Conservation (phyloP, 2,888 invertebrate genomes). For the Rhabditoides inermis region DNA sequence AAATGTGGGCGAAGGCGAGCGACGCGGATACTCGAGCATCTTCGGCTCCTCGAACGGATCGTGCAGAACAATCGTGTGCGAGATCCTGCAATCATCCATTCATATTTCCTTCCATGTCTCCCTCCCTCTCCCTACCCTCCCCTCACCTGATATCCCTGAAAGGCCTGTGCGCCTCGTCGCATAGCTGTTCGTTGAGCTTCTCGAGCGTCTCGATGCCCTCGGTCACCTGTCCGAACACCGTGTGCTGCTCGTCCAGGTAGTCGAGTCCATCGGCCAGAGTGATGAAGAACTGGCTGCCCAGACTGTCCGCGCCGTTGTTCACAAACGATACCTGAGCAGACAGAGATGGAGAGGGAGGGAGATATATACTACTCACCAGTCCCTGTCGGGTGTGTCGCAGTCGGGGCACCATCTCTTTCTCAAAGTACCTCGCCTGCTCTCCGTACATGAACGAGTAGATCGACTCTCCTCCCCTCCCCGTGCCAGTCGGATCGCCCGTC, state of each 20-base stretch:
- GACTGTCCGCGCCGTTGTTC: constrained; percentile 78
- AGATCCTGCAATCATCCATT: constrained; percentile 63
- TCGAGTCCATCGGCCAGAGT: constrained; percentile 75
- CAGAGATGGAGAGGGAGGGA: too few species aligned
- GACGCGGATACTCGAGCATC: constrained; percentile 68
- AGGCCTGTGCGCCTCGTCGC: constrained; percentile 78
- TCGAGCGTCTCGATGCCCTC: constrained; percentile 75
- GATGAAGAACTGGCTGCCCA: constrained; percentile 83
- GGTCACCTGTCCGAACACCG: constrained; percentile 80
- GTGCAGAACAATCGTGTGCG: constrained; percentile 87
- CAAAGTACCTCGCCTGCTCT: constrained; percentile 64
- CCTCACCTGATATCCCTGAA: constrained; percentile 73
- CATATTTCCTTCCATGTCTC: not conserved
- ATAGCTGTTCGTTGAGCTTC: constrained; percentile 83
- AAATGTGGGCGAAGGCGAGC: constrained; percentile 79
- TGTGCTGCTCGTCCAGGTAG: constrained; percentile 78
- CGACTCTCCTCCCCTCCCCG: constrained; percentile 82
- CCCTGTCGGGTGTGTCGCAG: constrained; percentile 81
- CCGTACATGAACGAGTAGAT: constrained; percentile 64
- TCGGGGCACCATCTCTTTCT: constrained; percentile 79
- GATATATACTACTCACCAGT: too few species aligned
- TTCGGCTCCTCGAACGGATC: constrained; percentile 88
- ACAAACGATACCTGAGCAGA: constrained; percentile 59
- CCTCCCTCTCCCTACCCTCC: not conserved
- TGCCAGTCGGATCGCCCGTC: constrained; percentile 88